These are phyloP conservation scores for Chaetodon auriga DNA, from an alignment of 2,113 vertebrate genomes.

Conservation along the genomic window DNA sequence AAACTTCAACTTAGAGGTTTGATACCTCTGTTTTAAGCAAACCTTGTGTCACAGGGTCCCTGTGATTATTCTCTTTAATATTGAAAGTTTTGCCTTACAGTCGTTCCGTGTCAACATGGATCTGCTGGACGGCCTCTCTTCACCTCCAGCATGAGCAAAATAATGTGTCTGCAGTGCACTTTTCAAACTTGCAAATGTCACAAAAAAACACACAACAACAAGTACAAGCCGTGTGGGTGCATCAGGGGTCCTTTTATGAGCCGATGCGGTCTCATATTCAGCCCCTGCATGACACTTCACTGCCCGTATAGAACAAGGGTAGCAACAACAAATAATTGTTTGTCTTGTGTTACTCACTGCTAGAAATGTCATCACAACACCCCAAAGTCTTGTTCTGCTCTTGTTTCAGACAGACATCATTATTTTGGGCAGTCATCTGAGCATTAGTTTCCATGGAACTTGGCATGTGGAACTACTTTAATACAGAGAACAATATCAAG, in stretches of 20 bases:
- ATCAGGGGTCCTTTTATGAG: not conserved
- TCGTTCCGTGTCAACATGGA: not conserved
- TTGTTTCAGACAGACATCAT: not conserved
- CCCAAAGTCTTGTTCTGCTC: not conserved
- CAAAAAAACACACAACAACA: not conserved
- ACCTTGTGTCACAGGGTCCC: not conserved
- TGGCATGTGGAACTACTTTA: not conserved
- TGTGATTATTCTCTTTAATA: not conserved
- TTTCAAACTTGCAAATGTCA: not conserved
- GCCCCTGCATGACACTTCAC: not conserved
- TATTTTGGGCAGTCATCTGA: not conserved
- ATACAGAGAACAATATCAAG: not conserved
- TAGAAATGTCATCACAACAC: not conserved
- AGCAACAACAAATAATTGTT: not conserved
- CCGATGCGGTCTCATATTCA: not conserved
- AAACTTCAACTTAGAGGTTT: not conserved
- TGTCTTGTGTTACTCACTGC: not conserved
- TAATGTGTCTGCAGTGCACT: not conserved
- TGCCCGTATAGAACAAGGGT: not conserved
- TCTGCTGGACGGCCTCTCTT: not conserved
- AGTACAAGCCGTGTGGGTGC: not conserved
- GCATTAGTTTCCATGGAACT: not conserved
- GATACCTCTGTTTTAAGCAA: not conserved
- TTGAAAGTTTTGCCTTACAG: not conserved
- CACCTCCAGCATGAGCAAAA: not conserved